Base-by-base conservation (phyloP, 1,140 invertebrate species). In the Saccostrea glomerata region DNA sequence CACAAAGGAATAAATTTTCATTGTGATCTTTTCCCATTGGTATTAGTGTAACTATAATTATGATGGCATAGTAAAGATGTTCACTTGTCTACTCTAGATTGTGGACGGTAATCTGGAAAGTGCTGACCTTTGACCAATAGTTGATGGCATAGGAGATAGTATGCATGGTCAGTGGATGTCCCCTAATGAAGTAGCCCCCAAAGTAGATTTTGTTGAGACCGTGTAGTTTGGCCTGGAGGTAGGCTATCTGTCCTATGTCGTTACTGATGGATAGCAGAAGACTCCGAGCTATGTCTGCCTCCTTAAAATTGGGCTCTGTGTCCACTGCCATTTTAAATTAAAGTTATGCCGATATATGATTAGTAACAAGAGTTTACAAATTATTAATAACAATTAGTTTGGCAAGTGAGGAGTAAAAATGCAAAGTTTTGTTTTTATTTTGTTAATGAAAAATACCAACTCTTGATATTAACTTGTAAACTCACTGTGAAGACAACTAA, bases 171-270 rank as follows among this genome's bases (percentile, higher is more conserved):
- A 97, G 92, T 5, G 97, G 97, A 95, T 97, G 97, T 91, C 97
- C 97, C 54, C 97, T 95, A 13, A 97, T 95, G 93, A 97, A 97
- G 92, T 97, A 97, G 25, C 97, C 97, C 66, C 97, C 97, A 95
- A 97, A 97, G 91, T 97, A 97, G 84, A 97, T 96, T 93, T 96
- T 94, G 25, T 93, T 94, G 15, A 95, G 88, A 40, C 90, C 86
- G 63, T 94, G 93, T 91, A 97, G 95, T 93, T 96, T 96, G 47
- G 97, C 97, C 93, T 97, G 97, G 2, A 97, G 95, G 94, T 96
- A 97, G 58, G 97, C 96, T 90, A 97, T 97, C 95, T 97, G 97
- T 56, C 97, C 97, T 89, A 97, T 97, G 92, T 97, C 97, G 89
- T 97, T 97, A 92, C 97, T 97, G 86, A 97, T 97, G 54, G 96